Evolutionary conservation across 2,113 vertebrate genomes (phyloP).

Genomic region (Tretioscincus oriximinensis): DNA sequence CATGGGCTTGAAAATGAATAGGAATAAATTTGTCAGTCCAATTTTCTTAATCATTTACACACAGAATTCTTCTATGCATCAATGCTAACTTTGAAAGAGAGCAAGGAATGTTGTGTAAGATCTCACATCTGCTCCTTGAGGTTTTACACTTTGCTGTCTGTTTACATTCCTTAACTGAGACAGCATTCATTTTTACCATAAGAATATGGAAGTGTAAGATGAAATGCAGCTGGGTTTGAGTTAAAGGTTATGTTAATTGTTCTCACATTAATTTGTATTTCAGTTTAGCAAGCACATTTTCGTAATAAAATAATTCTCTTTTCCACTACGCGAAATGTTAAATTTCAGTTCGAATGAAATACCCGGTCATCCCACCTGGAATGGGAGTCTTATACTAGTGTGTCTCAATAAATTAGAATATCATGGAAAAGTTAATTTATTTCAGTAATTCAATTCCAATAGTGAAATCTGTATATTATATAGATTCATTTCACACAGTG

Average conservation of each 20-base stretch:
- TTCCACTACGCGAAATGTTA: neutral
- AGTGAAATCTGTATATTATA: too few species aligned
- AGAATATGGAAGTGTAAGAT: neutral
- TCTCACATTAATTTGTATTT: neutral
- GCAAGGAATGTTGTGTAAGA: conserved; percentile 41
- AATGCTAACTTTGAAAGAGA: conserved; percentile 41
- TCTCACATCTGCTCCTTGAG: conserved; percentile 8
- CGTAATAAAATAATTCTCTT: neutral
- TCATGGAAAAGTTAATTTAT: too few species aligned
- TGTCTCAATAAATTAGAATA: too few species aligned
- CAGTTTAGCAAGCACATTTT: neutral
- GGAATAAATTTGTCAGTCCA: too few species aligned
- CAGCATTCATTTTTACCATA: conserved; percentile 33
- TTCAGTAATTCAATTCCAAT: too few species aligned
- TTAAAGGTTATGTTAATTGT: neutral
- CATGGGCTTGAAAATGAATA: too few species aligned
- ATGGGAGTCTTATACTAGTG: neutral
- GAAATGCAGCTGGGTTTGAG: neutral
- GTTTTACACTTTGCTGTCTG: conserved; percentile 13
- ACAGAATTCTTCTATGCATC: conserved; percentile 47
- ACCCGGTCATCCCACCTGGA: neutral
- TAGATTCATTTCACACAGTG: too few species aligned
- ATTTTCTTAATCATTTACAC: conserved; percentile 27
- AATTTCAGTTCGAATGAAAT: neutral
- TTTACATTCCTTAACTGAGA: conserved; percentile 32